phyloP scores from a whole-genome alignment of 2,113 vertebrate species.

The Pionites leucogaster region DNA sequence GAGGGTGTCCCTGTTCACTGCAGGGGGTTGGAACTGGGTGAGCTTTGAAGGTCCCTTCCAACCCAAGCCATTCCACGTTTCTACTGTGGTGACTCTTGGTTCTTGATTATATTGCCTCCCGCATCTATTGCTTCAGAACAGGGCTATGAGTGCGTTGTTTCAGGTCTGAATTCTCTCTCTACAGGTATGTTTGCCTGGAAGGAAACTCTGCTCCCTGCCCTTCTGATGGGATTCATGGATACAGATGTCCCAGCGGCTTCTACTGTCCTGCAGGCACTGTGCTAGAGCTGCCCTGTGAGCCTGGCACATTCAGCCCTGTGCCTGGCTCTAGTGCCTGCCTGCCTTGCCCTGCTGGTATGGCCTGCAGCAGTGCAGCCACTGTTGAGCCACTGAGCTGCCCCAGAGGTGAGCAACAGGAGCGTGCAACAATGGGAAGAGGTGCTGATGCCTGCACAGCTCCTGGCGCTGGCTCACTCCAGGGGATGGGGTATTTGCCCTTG shows the following conservation, averaged over 20 bases:
- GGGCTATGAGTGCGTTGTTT: not conserved
- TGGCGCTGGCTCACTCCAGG: not conserved
- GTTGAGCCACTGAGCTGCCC: slow-evolving; percentile 79
- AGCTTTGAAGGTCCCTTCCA: not conserved
- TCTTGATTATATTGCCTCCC: not conserved
- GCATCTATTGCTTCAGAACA: not conserved
- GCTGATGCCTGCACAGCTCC: too few species aligned
- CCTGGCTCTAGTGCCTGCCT: slow-evolving; percentile 79
- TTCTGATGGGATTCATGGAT: slow-evolving; percentile 77
- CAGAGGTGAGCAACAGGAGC: slow-evolving; percentile 65
- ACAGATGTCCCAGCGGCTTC: slow-evolving; percentile 84
- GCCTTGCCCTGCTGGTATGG: slow-evolving; percentile 79
- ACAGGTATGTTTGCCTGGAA: slow-evolving; percentile 85
- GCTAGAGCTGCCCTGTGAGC: slow-evolving; percentile 82
- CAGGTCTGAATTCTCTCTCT: not conserved
- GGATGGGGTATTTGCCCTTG: accelerated
- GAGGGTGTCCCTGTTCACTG: not conserved
- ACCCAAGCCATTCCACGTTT: not conserved
- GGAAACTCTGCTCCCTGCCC: slow-evolving; percentile 82
- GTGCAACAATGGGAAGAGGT: not conserved
- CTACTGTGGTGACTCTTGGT: not conserved
- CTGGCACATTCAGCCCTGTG: slow-evolving; percentile 83
- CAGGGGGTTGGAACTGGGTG: not conserved
- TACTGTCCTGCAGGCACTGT: slow-evolving; percentile 81
- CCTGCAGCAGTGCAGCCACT: slow-evolving; percentile 76